Evolutionary conservation across 2,888 invertebrate genomes (phyloP).

Genomic region (Augochlorella aurata): DNA sequence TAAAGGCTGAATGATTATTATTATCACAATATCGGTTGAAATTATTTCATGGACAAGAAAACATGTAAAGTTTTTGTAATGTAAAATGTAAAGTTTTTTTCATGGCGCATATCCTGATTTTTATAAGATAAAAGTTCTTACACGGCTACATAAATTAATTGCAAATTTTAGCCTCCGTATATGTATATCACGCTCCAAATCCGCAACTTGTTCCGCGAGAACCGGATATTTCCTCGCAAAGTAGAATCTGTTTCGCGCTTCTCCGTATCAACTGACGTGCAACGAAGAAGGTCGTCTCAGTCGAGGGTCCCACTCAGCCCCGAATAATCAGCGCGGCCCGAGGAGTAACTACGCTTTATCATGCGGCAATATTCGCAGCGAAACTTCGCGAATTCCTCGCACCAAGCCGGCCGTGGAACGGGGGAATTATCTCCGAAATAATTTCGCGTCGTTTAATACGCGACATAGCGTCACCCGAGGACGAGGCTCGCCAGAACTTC

Average conservation of each 20-base stretch:
- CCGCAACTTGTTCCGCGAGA: too few species aligned
- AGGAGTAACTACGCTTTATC: slow-evolving; percentile 42
- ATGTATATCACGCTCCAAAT: too few species aligned
- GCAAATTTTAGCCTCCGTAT: too few species aligned
- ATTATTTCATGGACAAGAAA: too few species aligned
- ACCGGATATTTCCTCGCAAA: not conserved
- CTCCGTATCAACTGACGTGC: slow-evolving; percentile 20
- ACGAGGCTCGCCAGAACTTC: slow-evolving; percentile 56
- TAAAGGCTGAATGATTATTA: too few species aligned
- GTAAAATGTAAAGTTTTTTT: too few species aligned
- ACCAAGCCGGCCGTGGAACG: slow-evolving; percentile 35
- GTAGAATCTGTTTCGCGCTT: slow-evolving; percentile 40
- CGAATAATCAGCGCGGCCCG: slow-evolving; percentile 57
- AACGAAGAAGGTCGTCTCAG: slow-evolving; percentile 8
- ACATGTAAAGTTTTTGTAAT: too few species aligned
- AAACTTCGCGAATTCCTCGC: slow-evolving; percentile 55
- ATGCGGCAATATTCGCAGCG: slow-evolving; percentile 26
- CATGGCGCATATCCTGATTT: too few species aligned
- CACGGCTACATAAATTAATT: too few species aligned
- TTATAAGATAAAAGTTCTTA: too few species aligned
- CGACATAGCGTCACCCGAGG: slow-evolving; percentile 52
- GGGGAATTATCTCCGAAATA: slow-evolving; percentile 68
- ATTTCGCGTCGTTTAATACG: slow-evolving; percentile 69
- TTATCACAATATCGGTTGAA: too few species aligned
- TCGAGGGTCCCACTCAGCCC: slow-evolving; percentile 35